Percentiles rank a stretch among this genome's conserved stretches.
Conservation (phyloP, 2,888 invertebrate genomes). For the Drosophila ochracea region DNA sequence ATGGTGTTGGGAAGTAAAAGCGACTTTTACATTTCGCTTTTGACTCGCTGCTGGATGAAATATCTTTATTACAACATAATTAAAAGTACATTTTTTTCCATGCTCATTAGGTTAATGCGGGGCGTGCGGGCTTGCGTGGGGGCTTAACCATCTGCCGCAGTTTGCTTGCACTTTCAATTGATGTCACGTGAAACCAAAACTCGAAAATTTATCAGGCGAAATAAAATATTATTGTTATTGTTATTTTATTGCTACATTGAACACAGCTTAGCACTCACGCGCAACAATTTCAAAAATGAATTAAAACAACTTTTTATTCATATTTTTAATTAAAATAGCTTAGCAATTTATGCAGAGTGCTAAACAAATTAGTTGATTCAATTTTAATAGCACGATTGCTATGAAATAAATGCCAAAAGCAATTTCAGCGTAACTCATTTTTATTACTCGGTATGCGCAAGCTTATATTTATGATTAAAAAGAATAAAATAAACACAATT, state of each 20-base stretch:
- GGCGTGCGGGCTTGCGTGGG: neutral
- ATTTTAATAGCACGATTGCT: neutral
- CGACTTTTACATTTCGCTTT: conserved; percentile 36
- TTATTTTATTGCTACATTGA: neutral
- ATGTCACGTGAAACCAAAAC: conserved; percentile 21
- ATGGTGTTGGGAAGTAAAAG: conserved; percentile 7
- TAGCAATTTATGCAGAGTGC: neutral
- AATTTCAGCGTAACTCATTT: neutral
- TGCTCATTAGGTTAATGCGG: conserved; percentile 67
- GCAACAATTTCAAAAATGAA: too few relatives aligned
- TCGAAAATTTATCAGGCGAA: neutral
- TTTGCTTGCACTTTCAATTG: conserved; percentile 5
- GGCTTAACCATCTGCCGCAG: conserved; percentile 1
- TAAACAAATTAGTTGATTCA: neutral
- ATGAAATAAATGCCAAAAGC: neutral
- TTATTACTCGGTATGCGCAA: neutral
- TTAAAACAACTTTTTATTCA: neutral
- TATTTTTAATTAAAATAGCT: neutral
- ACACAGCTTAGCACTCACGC: neutral
- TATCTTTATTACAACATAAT: conserved; percentile 69
- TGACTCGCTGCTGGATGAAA: conserved; percentile 27
- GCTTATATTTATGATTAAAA: neutral
- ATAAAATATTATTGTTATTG: neutral
- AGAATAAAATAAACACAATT: neutral
- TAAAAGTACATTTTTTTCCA: conserved; percentile 57